Base-by-base conservation (phyloP, 2,888 invertebrate species). In the Thymelicus acteon region DNA sequence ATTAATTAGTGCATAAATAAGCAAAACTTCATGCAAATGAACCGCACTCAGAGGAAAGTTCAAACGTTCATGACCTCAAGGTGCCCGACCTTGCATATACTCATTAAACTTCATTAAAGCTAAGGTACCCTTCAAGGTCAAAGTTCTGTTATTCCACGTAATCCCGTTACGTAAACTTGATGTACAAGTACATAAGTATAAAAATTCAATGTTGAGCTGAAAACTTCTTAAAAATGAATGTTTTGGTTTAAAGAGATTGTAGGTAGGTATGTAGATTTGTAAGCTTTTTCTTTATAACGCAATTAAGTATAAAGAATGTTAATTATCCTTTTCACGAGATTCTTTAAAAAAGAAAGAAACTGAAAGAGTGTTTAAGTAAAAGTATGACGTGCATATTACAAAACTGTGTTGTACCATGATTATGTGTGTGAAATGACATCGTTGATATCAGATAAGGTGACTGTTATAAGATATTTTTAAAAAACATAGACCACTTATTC, bases 21-120 rank as follows among this genome's bases (percentile, higher is more conserved):
- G 60, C n/a, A 37, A 31, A 40, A 60, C 40, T 58, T 37, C 7
- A 88, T 88, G 85, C 84, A 86, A 86, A 88, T 83, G 76, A 76
- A 79, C 71, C 74, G 72, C 77, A 75, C 76, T 75, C 75, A 66
- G 67, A 75, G 72, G 74, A 73, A 73, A 77, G 80, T 79, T 80
- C 80, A 74, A 61, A 80, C 82, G 82, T 82, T 75, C 75, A 67
- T 72, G 76, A 78, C 73, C 75, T 64, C 58, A 72, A 75, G 84
- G 80, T 81, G 72, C 72, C 75, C 75, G 81, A 85, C 85, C 83
- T 80, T 75, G 73, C 61, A 65, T 70, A 72, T 70, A 52, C 69
- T 54, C 70, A 24, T 44, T 61, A 47, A 61, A 61, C n/a, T n/a
- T n/a, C n/a, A n/a, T 3, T 5, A 5, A 31, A 31, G 40, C 24